phyloP scores from a whole-genome alignment of 2,888 invertebrate genomes.

The Trissolcus brochymenae region DNA sequence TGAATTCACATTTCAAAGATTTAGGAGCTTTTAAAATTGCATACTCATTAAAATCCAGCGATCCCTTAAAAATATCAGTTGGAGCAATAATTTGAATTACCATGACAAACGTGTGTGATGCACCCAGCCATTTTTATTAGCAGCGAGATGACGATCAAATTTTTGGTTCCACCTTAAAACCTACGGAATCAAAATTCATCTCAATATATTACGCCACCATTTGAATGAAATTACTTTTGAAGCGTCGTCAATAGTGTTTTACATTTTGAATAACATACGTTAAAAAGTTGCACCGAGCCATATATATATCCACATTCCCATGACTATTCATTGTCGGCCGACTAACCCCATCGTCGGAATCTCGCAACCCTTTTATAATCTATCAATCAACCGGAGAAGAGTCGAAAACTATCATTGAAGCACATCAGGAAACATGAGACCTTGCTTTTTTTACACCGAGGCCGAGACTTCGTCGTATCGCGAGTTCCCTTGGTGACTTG shows the following conservation, averaged over 20 bases:
- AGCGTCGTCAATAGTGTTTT: conserved; percentile 24
- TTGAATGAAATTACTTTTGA: conserved; percentile 16
- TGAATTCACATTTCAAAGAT: too few relatives aligned
- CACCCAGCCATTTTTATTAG: background rate
- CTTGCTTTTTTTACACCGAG: conserved; percentile 46
- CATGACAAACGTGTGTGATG: background rate
- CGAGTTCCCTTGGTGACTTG: conserved; percentile 71
- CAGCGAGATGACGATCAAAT: conserved; percentile 1
- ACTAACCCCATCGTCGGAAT: conserved; percentile 63
- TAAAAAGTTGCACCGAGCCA: conserved; percentile 39
- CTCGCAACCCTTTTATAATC: conserved; percentile 71
- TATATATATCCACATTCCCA: conserved; percentile 55
- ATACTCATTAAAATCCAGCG: background rate
- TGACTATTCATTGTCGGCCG: conserved; percentile 69
- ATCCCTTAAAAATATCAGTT: background rate
- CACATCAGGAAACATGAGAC: conserved; percentile 58
- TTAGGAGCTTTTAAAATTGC: background rate
- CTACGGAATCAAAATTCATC: conserved; percentile 4
- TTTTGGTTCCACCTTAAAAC: background rate
- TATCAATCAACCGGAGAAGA: conserved; percentile 70
- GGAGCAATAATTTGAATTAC: conserved; percentile 6
- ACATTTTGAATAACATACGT: conserved; percentile 41
- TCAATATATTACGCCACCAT: conserved; percentile 21
- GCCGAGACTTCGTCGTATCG: conserved; percentile 50
- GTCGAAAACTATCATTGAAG: conserved; percentile 61